These are phyloP conservation scores for Hirtodrosophila histrioides DNA, from an alignment of 2,888 invertebrate genomes.

Conservation along the genomic window DNA sequence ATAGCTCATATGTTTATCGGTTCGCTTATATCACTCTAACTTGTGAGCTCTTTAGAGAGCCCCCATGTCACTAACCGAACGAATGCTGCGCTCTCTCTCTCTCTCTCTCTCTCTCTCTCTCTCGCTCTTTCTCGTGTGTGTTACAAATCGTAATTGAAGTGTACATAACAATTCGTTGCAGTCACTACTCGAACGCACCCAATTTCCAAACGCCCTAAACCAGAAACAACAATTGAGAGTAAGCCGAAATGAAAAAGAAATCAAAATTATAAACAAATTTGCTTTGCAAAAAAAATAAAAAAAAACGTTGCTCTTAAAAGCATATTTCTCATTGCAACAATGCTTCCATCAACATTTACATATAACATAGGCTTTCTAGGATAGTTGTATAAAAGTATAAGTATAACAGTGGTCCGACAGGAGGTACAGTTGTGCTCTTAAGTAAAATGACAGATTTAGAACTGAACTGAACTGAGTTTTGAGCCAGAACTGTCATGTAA, in stretches of 20 bases:
- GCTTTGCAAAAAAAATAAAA: background rate
- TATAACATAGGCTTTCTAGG: too few species aligned
- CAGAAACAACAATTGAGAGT: conserved; percentile 95
- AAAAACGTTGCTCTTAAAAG: conserved; percentile 7
- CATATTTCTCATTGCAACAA: conserved; percentile 1
- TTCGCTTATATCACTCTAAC: background rate
- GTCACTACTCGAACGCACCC: conserved; percentile 95
- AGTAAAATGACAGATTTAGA: too few species aligned
- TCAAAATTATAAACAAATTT: conserved; percentile 20
- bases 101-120: conserved; percentile 9
- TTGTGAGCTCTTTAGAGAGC: conserved; percentile 1
- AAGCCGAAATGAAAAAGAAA: conserved; percentile 85
- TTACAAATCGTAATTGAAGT: conserved; percentile 50
- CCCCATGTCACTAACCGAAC: conserved; percentile 20
- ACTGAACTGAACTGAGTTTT: too few species aligned
- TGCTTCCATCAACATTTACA: too few species aligned
- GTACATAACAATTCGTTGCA: conserved; percentile 86
- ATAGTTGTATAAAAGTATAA: too few species aligned
- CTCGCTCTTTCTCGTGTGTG: conserved; percentile 29
- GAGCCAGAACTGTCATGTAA: too few species aligned
- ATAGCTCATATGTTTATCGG: conserved; percentile 2
- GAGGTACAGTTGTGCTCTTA: too few species aligned
- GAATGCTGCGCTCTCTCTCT: conserved; percentile 6
- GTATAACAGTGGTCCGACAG: too few species aligned
- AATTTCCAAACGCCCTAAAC: conserved; percentile 92